Evolutionary conservation across 2,888 invertebrate species (phyloP), one percentile per base, ranked within the genome.

Genomic region (Arctia plantaginis): DNA sequence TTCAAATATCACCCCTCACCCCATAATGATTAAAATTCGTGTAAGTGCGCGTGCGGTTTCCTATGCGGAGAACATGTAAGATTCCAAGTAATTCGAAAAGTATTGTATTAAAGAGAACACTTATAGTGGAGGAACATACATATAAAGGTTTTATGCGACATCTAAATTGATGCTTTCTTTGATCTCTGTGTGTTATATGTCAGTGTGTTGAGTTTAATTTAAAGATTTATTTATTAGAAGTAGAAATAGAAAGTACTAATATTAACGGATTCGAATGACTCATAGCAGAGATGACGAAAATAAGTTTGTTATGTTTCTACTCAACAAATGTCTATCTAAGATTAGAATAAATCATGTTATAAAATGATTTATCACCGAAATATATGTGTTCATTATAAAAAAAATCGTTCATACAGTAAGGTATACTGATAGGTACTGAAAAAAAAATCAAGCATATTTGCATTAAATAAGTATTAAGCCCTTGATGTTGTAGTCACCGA

Each of bases 1-100:
- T 92, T 93, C 87, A 93, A 93, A 94, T 93, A 93, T 91, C 91
- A 80, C 88, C 87, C 86, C 89, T 87, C 89, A 81, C 87, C 84
- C 86, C 82, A 88, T 90, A 89, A 84, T 89, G 89, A 92, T 93
- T 94, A 91, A 92, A 93, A 93, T 94, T 92, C 90, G 89, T 90
- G 89, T 93, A 91, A 93, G 92, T 92, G 89, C 89, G 88, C 86
- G 85, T 89, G 90, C 85, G 89, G 90, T 90, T 90, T 86, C 69
- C 79, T 78, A 79, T 81, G 81, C 77, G 77, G 78, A 72, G 77
- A 76, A 80, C 80, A 80, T 81, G 77, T 81, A 77, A 81, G 72
- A 80, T 80, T 78, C 74, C 71, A 80, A 81, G 80, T 71, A 87
- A 85, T 86, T 80, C 47, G 75, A 79, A 82, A 85, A 86, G 82